Evolutionary conservation across 1,140 invertebrate species (phyloP).

Genomic region (Zaprionus vittiger): DNA sequence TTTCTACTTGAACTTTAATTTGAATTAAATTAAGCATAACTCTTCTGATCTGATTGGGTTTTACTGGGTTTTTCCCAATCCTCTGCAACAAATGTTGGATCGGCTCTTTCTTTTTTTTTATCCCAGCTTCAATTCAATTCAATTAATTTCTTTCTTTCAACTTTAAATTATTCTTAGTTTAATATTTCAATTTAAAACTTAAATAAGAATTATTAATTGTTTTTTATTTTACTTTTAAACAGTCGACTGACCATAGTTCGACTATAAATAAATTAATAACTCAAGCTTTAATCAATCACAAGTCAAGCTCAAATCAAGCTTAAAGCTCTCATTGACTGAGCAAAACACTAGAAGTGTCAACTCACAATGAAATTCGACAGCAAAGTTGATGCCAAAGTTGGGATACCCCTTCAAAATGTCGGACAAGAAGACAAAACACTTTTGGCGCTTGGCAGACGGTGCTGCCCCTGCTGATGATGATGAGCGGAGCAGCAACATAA

Average conservation of each 20-base stretch:
- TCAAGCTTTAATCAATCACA: not conserved
- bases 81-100: too few species aligned
- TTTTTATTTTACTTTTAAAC: too few species aligned
- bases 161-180: too few species aligned
- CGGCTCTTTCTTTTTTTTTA: too few species aligned
- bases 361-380: not conserved
- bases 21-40: not conserved
- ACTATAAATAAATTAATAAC: too few species aligned
- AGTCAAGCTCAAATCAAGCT: not conserved
- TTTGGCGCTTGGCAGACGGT: conserved; percentile 69
- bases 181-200: too few species aligned
- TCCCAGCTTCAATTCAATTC: too few species aligned
- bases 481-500: conserved; percentile 6
- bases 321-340: not conserved
- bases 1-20: not conserved
- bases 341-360: not conserved
- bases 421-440: conserved; percentile 59
- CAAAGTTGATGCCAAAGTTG: conserved; percentile 14
- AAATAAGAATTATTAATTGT: too few species aligned
- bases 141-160: too few species aligned
- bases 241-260: too few species aligned
- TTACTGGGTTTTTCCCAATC: too few species aligned
- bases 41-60: too few species aligned
- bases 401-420: conserved; percentile 17
- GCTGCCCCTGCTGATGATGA: conserved; percentile 30